Evolutionary conservation across 1,140 invertebrate species (phyloP), one percentile per base, ranked within the genome.

Genomic region (Drosophila eugracilis): DNA sequence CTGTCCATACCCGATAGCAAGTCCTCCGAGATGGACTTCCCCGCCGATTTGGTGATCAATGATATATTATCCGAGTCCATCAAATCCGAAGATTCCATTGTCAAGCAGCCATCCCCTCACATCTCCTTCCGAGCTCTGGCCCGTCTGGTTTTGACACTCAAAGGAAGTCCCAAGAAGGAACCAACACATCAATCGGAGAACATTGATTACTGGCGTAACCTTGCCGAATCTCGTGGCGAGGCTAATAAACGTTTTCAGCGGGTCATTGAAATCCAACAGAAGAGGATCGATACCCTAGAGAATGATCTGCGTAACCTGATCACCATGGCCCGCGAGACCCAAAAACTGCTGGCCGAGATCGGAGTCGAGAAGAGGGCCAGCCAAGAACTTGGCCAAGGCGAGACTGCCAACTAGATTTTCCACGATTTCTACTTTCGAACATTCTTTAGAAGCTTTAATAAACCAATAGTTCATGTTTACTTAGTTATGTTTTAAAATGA

Each of bases 301-400:
- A 1, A 6, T 0, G 65, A 79, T 41, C 26, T 84, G 1, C 21
- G 21, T 6, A 50, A 36, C 7, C 6, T 84, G 30, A 41, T 83
- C 4, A 30, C 4, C n/a, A 28, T 84, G 50, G 79, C 79, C 0
- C 50, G 62, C 6, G 75, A 84, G 2, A 84, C 79, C 0, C 65
- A 78, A 26, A 36, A 66, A 15, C 42, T 84, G 71, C 36, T 84
- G 37, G 26, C 65, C 26, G 44, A 66, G 4, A 59, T 84, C 3
- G 54, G 19, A 1, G 21, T 50, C 19, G 55, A 71, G 12, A 45
- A 47, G 28, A 19, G 24, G 17, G 34, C 12, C 10, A 45, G 22
- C 4, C 22, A 39, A 32, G 50, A 69, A 37, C 41, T 19, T 0
- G 10, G 45, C 0, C n/a, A 14, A 10, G 71, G 66, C 4, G 39